Conservation (phyloP, 92 coral and sea anemone species). For the Blastomussa wellsi region DNA sequence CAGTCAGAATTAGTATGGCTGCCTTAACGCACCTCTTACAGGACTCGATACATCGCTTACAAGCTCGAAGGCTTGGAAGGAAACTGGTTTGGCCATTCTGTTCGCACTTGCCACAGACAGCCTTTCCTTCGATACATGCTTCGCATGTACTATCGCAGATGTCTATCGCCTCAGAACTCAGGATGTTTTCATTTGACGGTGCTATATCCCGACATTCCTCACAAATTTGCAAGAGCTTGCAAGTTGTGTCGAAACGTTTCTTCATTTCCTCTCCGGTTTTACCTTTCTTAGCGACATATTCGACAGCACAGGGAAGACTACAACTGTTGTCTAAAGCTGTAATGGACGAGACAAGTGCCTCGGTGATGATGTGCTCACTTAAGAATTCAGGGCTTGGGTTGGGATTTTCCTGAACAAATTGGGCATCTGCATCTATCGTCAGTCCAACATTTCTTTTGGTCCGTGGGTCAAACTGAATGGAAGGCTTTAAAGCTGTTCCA, state of each 20-base stretch:
- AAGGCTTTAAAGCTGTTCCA: slow-evolving; percentile 49
- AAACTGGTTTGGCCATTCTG: slow-evolving; percentile 33
- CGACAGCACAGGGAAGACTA: slow-evolving; percentile 52
- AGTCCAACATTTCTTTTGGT: slow-evolving; percentile 39
- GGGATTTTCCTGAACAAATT: slow-evolving; percentile 41
- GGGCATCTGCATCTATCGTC: slow-evolving; percentile 30
- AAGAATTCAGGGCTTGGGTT: slow-evolving; percentile 41
- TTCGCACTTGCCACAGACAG: slow-evolving; percentile 44
- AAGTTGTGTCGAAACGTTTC: slow-evolving; percentile 15
- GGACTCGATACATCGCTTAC: slow-evolving; percentile 37
- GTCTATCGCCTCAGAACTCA: not conserved
- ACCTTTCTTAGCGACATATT: slow-evolving; percentile 44
- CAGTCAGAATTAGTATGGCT: slow-evolving; percentile 28
- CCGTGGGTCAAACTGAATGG: slow-evolving; percentile 50
- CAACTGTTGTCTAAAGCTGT: slow-evolving; percentile 48
- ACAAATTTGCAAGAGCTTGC: slow-evolving; percentile 47
- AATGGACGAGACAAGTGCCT: slow-evolving; percentile 30
- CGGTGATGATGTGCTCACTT: slow-evolving; percentile 36
- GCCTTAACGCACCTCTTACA: slow-evolving; percentile 31
- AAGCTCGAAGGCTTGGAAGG: slow-evolving; percentile 46
- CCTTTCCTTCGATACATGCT: slow-evolving; percentile 6
- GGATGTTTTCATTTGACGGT: slow-evolving; percentile 23
- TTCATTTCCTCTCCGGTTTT: slow-evolving; percentile 48
- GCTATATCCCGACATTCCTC: slow-evolving; percentile 22
- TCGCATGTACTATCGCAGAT: slow-evolving; percentile 42